Evolutionary conservation across 2,797 vertebrate genomes (phyloP).

Genomic region (Myotis vivesi): DNA sequence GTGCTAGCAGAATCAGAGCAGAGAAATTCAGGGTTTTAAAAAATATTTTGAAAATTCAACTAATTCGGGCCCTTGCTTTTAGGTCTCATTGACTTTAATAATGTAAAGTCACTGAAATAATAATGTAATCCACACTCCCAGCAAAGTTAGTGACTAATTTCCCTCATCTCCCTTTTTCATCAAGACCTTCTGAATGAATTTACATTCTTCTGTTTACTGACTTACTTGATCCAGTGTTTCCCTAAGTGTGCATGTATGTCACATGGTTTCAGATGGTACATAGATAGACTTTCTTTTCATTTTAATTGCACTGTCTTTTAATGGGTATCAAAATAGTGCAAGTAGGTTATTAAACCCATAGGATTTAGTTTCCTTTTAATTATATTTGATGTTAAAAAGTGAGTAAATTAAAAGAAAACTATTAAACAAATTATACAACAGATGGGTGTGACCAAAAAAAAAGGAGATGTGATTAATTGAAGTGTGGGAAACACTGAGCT

Average conservation of each 20-base stretch:
- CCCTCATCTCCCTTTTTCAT: background rate
- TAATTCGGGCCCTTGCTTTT: background rate
- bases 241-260: background rate
- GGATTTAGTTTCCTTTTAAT: slow-evolving; percentile 40
- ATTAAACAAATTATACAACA: slow-evolving; percentile 36
- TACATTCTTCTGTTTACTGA: background rate
- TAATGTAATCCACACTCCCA: background rate
- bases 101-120: background rate
- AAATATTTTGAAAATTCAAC: slow-evolving; percentile 13
- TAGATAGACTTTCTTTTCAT: background rate
- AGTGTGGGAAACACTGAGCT: background rate
- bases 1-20: background rate
- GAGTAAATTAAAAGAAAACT: slow-evolving; percentile 29
- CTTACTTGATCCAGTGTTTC: background rate
- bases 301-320: background rate
- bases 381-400: slow-evolving; percentile 49
- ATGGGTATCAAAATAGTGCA: background rate
- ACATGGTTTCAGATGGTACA: background rate
- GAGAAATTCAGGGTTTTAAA: background rate
- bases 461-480: slow-evolving; percentile 10
- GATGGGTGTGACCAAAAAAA: background rate
- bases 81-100: background rate
- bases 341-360: background rate
- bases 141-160: background rate
- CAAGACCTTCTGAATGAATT: slow-evolving; percentile 4